phyloP scores from a whole-genome alignment of 2,888 invertebrate species.

The Athripsodes cinereus region DNA sequence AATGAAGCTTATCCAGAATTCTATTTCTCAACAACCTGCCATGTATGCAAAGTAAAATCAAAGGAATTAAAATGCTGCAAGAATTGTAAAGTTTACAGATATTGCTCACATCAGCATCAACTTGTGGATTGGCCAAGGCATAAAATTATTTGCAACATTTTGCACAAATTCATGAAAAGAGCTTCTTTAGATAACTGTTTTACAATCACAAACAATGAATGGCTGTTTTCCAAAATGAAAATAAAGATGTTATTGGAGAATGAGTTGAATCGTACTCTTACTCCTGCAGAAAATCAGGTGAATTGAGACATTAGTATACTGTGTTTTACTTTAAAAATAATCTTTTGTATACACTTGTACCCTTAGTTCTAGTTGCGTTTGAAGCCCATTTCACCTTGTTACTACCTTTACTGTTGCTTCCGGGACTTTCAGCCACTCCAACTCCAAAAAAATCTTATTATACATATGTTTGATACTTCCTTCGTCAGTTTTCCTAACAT shows the following conservation, averaged over 20 bases:
- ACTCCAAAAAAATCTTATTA: background rate
- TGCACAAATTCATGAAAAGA: conserved; percentile 26
- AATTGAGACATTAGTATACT: too few species aligned
- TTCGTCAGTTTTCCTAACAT: too few species aligned
- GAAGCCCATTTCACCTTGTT: too few species aligned
- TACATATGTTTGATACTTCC: too few species aligned
- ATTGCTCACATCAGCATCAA: conserved; percentile 35
- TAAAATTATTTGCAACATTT: conserved; percentile 32
- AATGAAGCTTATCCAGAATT: conserved; percentile 28
- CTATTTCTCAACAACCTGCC: conserved; percentile 36
- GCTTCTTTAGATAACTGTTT: conserved; percentile 21
- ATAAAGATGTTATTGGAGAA: conserved; percentile 17
- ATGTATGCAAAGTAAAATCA: conserved; percentile 33
- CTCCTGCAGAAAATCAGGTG: conserved; percentile 21
- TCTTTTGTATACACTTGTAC: too few species aligned
- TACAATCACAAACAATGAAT: background rate
- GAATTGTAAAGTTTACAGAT: conserved; percentile 34
- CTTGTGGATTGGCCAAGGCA: conserved; percentile 35
- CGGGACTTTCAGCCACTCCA: background rate
- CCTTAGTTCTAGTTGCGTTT: too few species aligned
- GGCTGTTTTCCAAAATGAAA: conserved; percentile 11
- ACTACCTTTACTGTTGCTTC: too few species aligned
- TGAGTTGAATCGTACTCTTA: conserved; percentile 11
- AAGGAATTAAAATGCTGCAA: conserved; percentile 33
- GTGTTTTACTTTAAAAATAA: too few species aligned